These are phyloP conservation scores for Phaenicophaeus curvirostris DNA, from an alignment of 2,797 vertebrate genomes.

Conservation along the genomic window DNA sequence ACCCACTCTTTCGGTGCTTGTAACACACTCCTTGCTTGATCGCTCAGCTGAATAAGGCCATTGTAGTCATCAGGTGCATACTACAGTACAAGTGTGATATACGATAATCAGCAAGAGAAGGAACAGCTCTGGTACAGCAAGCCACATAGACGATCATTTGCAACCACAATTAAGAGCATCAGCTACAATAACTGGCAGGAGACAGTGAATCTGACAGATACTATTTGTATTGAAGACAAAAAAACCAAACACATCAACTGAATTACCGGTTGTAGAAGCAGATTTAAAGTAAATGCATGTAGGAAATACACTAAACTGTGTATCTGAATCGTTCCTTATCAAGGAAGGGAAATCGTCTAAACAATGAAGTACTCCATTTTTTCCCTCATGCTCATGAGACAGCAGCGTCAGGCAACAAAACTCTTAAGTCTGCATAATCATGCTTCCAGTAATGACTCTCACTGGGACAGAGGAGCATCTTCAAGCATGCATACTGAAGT, in stretches of 20 bases:
- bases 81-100: conserved; percentile 85
- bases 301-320: not conserved
- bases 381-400: not conserved
- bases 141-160: conserved; percentile 40
- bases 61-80: conserved; percentile 94
- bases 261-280: not conserved
- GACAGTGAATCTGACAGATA: conserved; percentile 8
- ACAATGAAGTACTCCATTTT: not conserved
- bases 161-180: conserved; percentile 4
- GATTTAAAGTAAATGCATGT: not conserved
- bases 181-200: conserved; percentile 46
- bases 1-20: conserved; percentile 98
- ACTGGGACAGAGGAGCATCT: not conserved
- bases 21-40: conserved; percentile 93
- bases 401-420: not conserved
- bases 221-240: not conserved
- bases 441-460: not conserved
- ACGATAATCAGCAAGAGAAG: conserved; percentile 60
- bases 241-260: not conserved
- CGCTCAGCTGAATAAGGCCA: conserved; percentile 91
- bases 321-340: not conserved
- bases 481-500: not conserved
- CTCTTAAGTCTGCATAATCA: not conserved
- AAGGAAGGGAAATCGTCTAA: not conserved
- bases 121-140: conserved; percentile 47